phyloP scores from a whole-genome alignment of 2,888 invertebrate species.

The Anthophora plumipes region DNA sequence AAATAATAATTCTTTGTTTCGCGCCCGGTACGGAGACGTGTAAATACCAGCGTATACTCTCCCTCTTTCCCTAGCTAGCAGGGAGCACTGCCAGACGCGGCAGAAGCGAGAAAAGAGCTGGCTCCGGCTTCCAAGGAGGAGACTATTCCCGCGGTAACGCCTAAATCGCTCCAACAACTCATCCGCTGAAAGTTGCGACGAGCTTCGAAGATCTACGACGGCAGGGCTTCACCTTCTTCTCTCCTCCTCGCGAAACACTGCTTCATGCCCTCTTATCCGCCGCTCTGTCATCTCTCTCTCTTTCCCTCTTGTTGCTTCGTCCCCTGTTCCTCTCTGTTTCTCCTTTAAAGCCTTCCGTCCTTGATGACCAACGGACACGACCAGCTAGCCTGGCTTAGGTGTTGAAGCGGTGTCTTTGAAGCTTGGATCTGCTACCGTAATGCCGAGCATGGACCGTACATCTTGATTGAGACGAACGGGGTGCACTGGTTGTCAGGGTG shows the following conservation, averaged over 20 bases:
- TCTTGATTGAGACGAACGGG: slow-evolving; percentile 4
- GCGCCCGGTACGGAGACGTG: slow-evolving; percentile 80
- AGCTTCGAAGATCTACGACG: slow-evolving; percentile 82
- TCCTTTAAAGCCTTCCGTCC: background rate
- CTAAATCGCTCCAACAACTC: slow-evolving; percentile 84
- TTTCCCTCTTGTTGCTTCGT: slow-evolving; percentile 15
- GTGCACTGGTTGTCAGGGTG: background rate
- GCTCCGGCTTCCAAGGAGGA: slow-evolving; percentile 58
- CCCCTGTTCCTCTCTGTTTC: background rate
- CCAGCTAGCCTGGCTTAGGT: background rate
- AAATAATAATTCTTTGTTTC: slow-evolving; percentile 84
- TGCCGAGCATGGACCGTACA: background rate
- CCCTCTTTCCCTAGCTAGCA: slow-evolving; percentile 67
- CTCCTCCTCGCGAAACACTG: slow-evolving; percentile 60
- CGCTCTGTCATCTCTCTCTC: slow-evolving; percentile 22
- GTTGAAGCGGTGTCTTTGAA: slow-evolving; percentile 11
- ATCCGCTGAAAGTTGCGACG: slow-evolving; percentile 83
- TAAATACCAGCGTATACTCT: slow-evolving; percentile 82
- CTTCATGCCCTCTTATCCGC: slow-evolving; percentile 61
- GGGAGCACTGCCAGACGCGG: slow-evolving; percentile 62
- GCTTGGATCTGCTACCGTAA: background rate
- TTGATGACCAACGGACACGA: slow-evolving; percentile 18
- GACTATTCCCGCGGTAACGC: slow-evolving; percentile 81
- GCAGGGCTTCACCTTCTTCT: slow-evolving; percentile 58
- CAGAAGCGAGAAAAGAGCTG: slow-evolving; percentile 62